Evolutionary conservation across 2,797 vertebrate species (phyloP).

Genomic region (Euphonia xanthogaster): DNA sequence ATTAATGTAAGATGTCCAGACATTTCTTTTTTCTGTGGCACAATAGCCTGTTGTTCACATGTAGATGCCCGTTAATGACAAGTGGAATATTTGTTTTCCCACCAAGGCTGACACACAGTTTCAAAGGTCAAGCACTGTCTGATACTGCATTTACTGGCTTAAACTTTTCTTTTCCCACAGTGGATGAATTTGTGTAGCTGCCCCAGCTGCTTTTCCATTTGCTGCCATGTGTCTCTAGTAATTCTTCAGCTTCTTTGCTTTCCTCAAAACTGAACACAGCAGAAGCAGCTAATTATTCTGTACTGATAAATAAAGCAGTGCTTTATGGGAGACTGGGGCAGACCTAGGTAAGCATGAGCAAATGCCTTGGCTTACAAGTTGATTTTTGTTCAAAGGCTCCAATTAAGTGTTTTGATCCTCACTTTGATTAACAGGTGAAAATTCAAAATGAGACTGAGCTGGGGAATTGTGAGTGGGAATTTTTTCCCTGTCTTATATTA

Average conservation of each 20-base stretch:
- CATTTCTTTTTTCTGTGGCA: slow-evolving; percentile 33
- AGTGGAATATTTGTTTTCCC: slow-evolving; percentile 79
- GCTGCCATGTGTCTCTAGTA: slow-evolving; percentile 48
- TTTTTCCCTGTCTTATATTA: not conserved
- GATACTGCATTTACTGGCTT: slow-evolving; percentile 61
- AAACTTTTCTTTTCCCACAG: slow-evolving; percentile 70
- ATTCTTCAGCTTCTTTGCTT: slow-evolving; percentile 40
- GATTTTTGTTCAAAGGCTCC: not conserved
- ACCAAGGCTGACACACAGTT: slow-evolving; percentile 70
- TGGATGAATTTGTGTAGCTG: slow-evolving; percentile 36
- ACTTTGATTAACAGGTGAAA: not conserved
- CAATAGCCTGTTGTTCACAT: slow-evolving; percentile 63
- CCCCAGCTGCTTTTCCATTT: slow-evolving; percentile 56
- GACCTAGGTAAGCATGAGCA: not conserved
- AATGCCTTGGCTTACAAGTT: not conserved
- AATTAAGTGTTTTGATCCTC: not conserved
- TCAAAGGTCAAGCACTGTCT: slow-evolving; percentile 74
- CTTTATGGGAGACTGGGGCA: not conserved
- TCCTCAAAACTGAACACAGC: slow-evolving; percentile 22
- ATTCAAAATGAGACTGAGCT: not conserved
- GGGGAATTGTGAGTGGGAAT: accelerated
- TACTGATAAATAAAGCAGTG: slow-evolving; percentile 1
- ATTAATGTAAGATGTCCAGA: slow-evolving; percentile 7
- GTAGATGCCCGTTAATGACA: slow-evolving; percentile 53
- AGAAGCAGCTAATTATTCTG: slow-evolving; percentile 8